Evolutionary conservation across 2,113 vertebrate species (phyloP).

Genomic region (Psilopogon haemacephalus): DNA sequence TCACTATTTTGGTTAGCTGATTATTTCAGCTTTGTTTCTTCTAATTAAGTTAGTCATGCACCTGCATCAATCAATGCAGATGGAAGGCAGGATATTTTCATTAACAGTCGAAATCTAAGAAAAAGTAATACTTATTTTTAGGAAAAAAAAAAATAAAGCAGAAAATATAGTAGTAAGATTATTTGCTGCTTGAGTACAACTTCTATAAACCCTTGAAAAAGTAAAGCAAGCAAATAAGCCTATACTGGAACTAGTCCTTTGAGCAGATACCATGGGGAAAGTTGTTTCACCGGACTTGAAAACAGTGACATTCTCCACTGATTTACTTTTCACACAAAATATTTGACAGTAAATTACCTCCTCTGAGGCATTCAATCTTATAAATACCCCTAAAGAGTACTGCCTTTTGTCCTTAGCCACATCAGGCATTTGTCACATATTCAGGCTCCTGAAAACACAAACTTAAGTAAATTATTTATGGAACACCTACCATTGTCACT

Average conservation of each 20-base stretch:
- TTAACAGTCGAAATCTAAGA: not conserved
- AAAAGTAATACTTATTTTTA: not conserved
- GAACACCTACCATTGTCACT: slow-evolving; percentile 88
- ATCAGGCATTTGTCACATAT: not conserved
- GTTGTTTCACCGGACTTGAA: not conserved
- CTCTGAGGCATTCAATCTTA: not conserved
- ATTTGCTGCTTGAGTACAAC: not conserved
- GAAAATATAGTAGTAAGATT: not conserved
- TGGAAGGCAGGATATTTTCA: not conserved
- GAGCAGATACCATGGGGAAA: not conserved
- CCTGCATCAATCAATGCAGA: not conserved
- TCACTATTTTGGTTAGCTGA: not conserved
- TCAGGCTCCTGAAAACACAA: slow-evolving; percentile 35
- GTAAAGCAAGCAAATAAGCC: not conserved
- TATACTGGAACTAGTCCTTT: not conserved
- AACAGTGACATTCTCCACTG: not conserved
- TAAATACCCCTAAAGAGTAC: not conserved
- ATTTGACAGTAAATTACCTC: not conserved
- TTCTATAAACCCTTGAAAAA: not conserved
- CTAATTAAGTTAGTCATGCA: not conserved
- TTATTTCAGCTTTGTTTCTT: not conserved
- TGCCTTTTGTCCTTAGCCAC: not conserved
- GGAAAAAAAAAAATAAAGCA: not conserved
- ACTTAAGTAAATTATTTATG: slow-evolving; percentile 46
- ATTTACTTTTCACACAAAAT: not conserved